Percentiles rank a stretch among this genome's conserved stretches.
Evolutionary conservation across 2,113 vertebrate genomes (phyloP).

Genomic region (Centrocercus urophasianus): DNA sequence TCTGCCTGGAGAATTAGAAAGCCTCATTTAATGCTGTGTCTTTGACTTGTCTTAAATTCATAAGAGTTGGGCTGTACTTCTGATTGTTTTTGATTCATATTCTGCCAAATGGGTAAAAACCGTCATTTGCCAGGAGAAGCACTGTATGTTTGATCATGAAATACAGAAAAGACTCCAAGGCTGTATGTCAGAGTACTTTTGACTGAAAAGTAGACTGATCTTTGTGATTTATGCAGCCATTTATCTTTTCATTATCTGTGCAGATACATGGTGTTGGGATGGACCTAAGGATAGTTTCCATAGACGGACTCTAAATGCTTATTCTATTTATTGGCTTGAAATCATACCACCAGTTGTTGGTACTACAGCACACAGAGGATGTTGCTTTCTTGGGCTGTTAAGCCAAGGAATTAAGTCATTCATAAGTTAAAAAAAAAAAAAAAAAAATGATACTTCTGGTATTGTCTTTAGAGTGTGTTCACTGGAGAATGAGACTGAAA

Average conservation of each 20-base stretch:
- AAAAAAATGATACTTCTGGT: neutral
- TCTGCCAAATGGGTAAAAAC: slow-evolving; percentile 35
- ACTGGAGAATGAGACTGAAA: neutral
- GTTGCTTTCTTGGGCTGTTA: neutral
- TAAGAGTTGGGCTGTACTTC: neutral
- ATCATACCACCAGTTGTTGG: neutral
- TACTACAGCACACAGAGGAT: neutral
- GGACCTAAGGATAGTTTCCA: neutral
- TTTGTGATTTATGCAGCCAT: neutral
- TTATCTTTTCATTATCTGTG: neutral
- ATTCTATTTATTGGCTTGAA: neutral
- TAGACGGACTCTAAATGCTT: neutral
- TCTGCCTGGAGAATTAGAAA: neutral
- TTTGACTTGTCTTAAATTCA: neutral
- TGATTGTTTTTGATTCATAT: slow-evolving; percentile 21
- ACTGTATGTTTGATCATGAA: neutral
- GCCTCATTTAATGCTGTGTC: neutral
- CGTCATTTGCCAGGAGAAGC: slow-evolving; percentile 21
- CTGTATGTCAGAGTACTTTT: neutral
- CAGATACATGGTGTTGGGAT: neutral
- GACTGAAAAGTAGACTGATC: neutral
- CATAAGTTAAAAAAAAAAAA: neutral
- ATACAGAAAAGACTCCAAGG: neutral
- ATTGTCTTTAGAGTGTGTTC: neutral
- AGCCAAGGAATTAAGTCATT: neutral